These are phyloP conservation scores for Nipponia nippon DNA, from an alignment of 2,113 vertebrate species.

Conservation along the genomic window DNA sequence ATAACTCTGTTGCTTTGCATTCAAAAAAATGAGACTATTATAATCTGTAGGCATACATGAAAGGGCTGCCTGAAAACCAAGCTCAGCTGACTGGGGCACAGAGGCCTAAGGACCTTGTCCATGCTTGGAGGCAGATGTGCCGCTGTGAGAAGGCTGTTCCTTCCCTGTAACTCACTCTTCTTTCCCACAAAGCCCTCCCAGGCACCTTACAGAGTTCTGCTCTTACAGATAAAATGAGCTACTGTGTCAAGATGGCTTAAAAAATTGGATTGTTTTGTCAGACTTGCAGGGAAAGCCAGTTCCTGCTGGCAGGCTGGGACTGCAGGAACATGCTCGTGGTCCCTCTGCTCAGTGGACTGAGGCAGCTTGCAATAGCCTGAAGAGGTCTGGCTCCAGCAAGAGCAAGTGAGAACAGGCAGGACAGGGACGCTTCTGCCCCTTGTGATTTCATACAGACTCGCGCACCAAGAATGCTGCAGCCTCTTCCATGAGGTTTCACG, in stretches of 20 bases:
- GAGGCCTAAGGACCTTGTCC: neutral
- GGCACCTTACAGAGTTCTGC: neutral
- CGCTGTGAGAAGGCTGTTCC: neutral
- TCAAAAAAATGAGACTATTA: neutral
- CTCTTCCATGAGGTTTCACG: fast-evolving
- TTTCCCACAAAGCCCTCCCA: neutral
- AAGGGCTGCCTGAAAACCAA: neutral
- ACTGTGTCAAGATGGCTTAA: neutral
- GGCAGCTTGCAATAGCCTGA: neutral
- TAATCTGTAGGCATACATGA: neutral
- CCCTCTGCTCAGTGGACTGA: neutral
- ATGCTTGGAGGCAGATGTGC: neutral
- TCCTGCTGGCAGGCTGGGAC: neutral
- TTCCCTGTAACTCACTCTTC: neutral
- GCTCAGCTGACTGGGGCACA: neutral
- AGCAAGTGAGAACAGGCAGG: neutral
- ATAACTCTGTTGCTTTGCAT: neutral
- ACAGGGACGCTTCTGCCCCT: neutral
- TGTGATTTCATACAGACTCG: neutral
- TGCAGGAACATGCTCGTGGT: fast-evolving
- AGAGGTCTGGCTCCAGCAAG: neutral
- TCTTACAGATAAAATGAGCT: neutral
- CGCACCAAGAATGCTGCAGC: neutral
- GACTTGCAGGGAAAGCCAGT: fast-evolving
- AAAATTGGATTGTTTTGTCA: fast-evolving